Evolutionary conservation across 2,113 vertebrate genomes (phyloP), one percentile per base, ranked within the genome.

Genomic region (Macrotus californicus): DNA sequence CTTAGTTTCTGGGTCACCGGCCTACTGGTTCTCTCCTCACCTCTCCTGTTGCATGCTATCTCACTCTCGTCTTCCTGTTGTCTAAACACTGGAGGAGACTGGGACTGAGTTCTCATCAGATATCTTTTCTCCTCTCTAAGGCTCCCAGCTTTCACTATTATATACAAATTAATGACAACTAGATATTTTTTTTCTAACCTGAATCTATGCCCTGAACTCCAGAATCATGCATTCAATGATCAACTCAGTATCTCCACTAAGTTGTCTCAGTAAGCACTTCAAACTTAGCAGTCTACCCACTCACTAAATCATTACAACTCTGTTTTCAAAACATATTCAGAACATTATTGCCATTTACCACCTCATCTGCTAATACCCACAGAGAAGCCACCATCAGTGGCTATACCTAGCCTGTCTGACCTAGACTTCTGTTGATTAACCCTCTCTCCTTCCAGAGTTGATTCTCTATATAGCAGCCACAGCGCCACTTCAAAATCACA

Each of bases 321-420:
- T 64, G 4, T 80, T 90, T 87, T 64, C 75, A 92, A 87, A 83
- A 92, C 59, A 91, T 22, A 86, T 77, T 96, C 69, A 82, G 31
- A 92, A 48, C 67, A n/a, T 48, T 69, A 93, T 56, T 46, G 64
- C 29, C 41, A 81, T 24, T 72, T 39, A 73, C 26, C 11, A 84
- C 39, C 19, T 84, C 34, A 56, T 89, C 50, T 85, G 54, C 88
- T 92, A 90, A 95, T 36, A 54, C 5, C 61, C 8, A 81, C 66
- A 87, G 6, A 73, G 16, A 89, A 89, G 48, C 31, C 11, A 73
- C 36, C n/a, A 77, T 39, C 67, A 56, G n/a, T n/a, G n/a, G n/a
- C n/a, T n/a, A n/a, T n/a, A n/a, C n/a, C n/a, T n/a, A n/a, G n/a
- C n/a, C n/a, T 56, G 18, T 93, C 46, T 84, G 36, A 90, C 22